Base-by-base conservation (phyloP, 2,797 vertebrate genomes). In the Ciconia nigra region DNA sequence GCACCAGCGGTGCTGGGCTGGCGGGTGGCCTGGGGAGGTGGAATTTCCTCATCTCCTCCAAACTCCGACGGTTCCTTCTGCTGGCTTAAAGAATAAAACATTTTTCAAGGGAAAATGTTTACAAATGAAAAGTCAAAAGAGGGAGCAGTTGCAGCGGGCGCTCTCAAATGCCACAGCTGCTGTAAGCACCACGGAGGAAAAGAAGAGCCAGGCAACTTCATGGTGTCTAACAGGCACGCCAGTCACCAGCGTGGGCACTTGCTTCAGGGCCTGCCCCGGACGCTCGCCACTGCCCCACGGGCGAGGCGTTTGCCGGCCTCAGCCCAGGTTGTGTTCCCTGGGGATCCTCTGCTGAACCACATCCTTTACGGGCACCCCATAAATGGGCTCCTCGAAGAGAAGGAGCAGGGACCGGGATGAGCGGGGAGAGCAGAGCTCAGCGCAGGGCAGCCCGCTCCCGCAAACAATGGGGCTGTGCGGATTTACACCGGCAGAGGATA, bases 201-300 rank as follows among this genome's bases (percentile, higher is more conserved):
- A 12, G n/a, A 14, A 13, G 66, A 63, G 11, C 26, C 0, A 1
- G 31, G 20, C 28, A 11, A 9, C 29, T 14, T 18, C 4, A 4
- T 15, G 15, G 61, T 18, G 65, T 55, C 16, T 12, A 3, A 7
- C 7, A 7, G 84, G 47, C 35, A 31, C 20, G 9, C 9, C 7
- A 2, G 79, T 29, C 39, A 4, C 78, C 80, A 5, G 7, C 0
- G 21, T 3, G 65, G 77, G 59, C 21, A 4, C 35, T 42, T 17
- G 13, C 4, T 10, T 10, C 26, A 15, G 72, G 15, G 33, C 12
- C 58, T 46, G 59, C 15, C 76, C 46, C 9, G 44, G 18, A 62
- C 3, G 0, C 12, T 44, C 5, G 1, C 7, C 22, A n/a, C 22
- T 69, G 57, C 29, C 49, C 63, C 2, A 3, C 0, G 5, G 18